phyloP scores from a whole-genome alignment of 2,888 invertebrate species.

The Tetrapedia diversipes region DNA sequence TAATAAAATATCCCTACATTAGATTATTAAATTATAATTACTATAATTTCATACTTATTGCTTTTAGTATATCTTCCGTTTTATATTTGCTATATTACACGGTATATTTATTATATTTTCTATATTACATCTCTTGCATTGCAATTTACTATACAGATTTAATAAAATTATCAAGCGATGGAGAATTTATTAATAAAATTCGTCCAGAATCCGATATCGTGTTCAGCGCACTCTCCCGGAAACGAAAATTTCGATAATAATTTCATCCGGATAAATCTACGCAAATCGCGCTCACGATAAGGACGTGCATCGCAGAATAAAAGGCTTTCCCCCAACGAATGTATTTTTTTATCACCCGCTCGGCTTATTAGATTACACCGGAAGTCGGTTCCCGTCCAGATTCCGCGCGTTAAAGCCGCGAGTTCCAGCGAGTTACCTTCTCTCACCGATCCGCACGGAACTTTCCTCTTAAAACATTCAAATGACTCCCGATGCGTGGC shows the following conservation, averaged over 20 bases:
- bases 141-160: too few species aligned
- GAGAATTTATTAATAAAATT: slow-evolving; percentile 6
- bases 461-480: slow-evolving; percentile 16
- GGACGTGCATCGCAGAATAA: slow-evolving; percentile 21
- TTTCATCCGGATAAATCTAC: slow-evolving; percentile 29
- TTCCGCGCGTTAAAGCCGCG: slow-evolving; percentile 4
- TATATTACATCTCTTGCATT: too few species aligned
- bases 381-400: not conserved
- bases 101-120: too few species aligned
- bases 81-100: too few species aligned
- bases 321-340: not conserved
- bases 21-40: too few species aligned
- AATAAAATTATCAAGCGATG: too few species aligned
- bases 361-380: not conserved
- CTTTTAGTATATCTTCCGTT: too few species aligned
- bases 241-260: slow-evolving; percentile 34
- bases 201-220: not conserved
- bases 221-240: not conserved
- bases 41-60: too few species aligned
- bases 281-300: slow-evolving; percentile 23
- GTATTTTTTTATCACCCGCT: not conserved
- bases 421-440: not conserved
- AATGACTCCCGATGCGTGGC: slow-evolving; percentile 5
- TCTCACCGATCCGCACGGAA: not conserved
- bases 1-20: too few species aligned